Base-by-base conservation (phyloP, 2,113 vertebrate species). In the Andinoacara biseriatus region DNA sequence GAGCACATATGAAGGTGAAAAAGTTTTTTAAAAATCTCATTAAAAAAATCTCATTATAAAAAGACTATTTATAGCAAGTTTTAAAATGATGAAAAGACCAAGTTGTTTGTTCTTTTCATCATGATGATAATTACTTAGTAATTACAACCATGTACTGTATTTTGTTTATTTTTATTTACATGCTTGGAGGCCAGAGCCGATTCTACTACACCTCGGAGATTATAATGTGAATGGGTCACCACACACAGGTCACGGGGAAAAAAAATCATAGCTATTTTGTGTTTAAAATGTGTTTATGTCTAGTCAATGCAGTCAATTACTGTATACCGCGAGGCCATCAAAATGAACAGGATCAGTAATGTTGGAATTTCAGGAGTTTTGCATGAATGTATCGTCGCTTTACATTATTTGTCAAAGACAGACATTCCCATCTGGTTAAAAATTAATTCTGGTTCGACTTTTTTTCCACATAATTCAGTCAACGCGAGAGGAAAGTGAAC, bases 361-460 rank as follows among this genome's bases (percentile, higher is more conserved):
- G 24, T 17, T 80, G 80, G 80, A 85, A 33, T 74, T 80, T 87
- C n/a, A 58, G 18, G 10, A 63, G 43, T 49, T 63, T 74, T 65
- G 15, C 35, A 59, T 67, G 2, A 29, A 8, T 72, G 65, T 11
- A 20, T 26, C 31, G 17, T 31, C 65, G 52, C 10, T 52, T 52
- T 29, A 13, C 26, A 67, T 78, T 61, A 67, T 69, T 69, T 29
- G 43, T 26, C 69, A 84, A 81, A 79, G 72, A 69, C 24, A 78
- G 74, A 78, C 10, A 57, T 74, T 78, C 65, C 81, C 58, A 35
- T 80, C 5, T 82, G 17, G 22, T 38, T 38, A 56, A 35, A 60
- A 26, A 60, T 13, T 7, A 43, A 43, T 76, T 33, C 14, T 33
- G 35, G 20, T 69, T 46, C 14, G 31, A 22, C 22, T 84, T 79